A percentile compares a stretch with the other conserved stretches of the same genome.
phyloP scores from a whole-genome alignment of 2,113 vertebrate genomes.

The Tinamus guttatus region DNA sequence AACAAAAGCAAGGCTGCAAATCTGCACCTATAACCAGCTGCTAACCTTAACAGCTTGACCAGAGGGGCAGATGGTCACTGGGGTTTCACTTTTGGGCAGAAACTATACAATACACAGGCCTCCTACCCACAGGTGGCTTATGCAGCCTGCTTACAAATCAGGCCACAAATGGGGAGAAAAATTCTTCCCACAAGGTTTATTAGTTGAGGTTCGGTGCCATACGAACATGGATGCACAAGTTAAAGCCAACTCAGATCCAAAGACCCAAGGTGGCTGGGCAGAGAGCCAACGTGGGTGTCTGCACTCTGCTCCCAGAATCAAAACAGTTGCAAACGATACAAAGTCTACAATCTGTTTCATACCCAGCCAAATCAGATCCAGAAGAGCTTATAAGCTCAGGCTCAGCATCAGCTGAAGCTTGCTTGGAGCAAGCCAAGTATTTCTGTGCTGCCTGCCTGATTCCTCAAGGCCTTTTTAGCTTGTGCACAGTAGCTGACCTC shows the following conservation, averaged over 20 bases:
- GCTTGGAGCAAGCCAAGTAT: neutral
- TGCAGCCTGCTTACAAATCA: neutral
- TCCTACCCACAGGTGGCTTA: neutral
- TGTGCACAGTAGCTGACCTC: neutral
- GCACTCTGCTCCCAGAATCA: neutral
- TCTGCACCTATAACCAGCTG: neutral
- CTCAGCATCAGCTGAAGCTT: neutral
- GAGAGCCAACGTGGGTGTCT: neutral
- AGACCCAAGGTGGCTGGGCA: neutral
- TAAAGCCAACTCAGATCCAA: neutral
- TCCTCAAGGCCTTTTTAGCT: neutral
- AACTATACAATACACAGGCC: neutral
- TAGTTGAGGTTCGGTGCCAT: neutral
- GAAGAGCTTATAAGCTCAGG: neutral
- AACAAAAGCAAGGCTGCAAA: neutral
- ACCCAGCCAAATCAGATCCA: neutral
- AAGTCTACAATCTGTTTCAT: neutral
- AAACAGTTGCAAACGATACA: neutral
- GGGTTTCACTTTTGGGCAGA: neutral
- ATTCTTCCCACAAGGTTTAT: neutral
- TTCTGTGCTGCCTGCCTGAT: neutral
- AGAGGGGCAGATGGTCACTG: neutral
- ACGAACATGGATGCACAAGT: neutral
- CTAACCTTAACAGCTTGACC: neutral
- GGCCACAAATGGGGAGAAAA: neutral